phyloP scores from a whole-genome alignment of 2,797 vertebrate species.

The Pelochelys cantorii region DNA sequence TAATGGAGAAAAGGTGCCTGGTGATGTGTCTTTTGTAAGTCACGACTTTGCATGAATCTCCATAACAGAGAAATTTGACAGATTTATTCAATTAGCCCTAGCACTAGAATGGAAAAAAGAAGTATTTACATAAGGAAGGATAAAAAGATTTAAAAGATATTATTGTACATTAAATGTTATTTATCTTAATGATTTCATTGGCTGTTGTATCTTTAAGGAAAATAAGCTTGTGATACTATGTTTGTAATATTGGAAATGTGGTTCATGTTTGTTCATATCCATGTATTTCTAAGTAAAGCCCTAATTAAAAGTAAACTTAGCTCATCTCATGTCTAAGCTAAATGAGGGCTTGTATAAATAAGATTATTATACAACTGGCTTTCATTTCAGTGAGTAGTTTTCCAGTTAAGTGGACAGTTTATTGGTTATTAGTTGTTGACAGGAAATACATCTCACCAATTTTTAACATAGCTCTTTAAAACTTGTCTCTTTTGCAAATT shows the following conservation, averaged over 20 bases:
- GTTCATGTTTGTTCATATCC: background rate
- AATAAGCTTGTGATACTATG: background rate
- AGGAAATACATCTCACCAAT: background rate
- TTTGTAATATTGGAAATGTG: background rate
- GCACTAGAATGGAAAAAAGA: background rate
- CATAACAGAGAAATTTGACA: background rate
- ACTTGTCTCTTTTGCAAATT: slow-evolving; percentile 7
- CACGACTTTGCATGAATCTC: background rate
- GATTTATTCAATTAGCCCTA: background rate
- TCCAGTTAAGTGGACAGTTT: background rate
- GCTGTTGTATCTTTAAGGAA: background rate
- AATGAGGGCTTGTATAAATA: background rate
- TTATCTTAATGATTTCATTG: background rate
- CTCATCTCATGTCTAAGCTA: background rate
- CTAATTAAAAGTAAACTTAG: background rate
- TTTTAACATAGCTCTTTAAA: slow-evolving; percentile 14
- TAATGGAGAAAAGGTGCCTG: background rate
- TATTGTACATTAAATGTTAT: slow-evolving; percentile 10
- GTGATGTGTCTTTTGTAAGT: background rate
- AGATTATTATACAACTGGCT: background rate
- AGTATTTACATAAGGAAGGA: background rate
- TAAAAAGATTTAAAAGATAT: background rate
- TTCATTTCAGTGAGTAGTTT: background rate
- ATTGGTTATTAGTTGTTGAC: background rate
- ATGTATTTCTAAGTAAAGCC: background rate